Conservation (phyloP, 2,113 vertebrate genomes). For the Ochotona princeps region DNA sequence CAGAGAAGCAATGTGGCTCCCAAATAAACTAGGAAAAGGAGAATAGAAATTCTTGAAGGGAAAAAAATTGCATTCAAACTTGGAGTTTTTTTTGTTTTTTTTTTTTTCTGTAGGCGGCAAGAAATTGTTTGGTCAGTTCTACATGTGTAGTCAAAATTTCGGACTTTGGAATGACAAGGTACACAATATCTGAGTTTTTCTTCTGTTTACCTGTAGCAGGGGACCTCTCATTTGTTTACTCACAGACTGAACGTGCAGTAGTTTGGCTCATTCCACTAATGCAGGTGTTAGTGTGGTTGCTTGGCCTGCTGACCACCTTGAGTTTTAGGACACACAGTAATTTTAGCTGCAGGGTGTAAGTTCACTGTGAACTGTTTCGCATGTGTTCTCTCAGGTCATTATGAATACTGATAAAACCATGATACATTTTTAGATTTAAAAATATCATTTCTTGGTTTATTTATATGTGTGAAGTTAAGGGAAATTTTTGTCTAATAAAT, state of each 20-base stretch:
- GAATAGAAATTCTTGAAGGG: neutral
- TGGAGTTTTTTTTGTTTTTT: constrained; percentile 54
- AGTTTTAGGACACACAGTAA: constrained; percentile 10
- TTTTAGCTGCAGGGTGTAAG: neutral
- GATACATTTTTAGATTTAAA: neutral
- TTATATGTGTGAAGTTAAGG: constrained; percentile 1
- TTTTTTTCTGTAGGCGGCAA: constrained; percentile 88
- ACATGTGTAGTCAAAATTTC: constrained; percentile 91
- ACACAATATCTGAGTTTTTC: neutral
- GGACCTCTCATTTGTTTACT: neutral
- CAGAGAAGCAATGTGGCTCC: neutral
- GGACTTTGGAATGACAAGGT: constrained; percentile 95
- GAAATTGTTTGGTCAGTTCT: constrained; percentile 91
- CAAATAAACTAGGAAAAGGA: neutral
- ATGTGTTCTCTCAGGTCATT: neutral
- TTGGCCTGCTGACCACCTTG: neutral
- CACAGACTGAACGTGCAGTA: neutral
- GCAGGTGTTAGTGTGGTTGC: neutral
- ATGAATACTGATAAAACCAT: neutral
- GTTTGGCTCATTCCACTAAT: neutral
- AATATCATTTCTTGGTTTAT: neutral
- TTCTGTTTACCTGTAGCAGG: neutral
- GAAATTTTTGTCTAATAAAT: neutral
- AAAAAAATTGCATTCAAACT: neutral
- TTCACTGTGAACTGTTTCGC: neutral